phyloP scores from a whole-genome alignment of 2,797 vertebrate genomes.

The Myioborus miniatus region DNA sequence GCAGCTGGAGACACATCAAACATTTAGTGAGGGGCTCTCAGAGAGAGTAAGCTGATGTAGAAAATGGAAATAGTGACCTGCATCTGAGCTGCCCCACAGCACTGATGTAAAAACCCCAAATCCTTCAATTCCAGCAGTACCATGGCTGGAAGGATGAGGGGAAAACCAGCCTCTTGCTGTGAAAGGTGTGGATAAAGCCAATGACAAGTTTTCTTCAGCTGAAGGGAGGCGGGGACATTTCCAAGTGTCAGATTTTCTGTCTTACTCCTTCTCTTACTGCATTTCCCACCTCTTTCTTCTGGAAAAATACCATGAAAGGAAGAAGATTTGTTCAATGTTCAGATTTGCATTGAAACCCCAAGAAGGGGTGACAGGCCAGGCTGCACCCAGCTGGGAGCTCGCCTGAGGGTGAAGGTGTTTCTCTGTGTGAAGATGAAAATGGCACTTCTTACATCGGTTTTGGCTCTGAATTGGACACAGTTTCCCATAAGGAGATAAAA shows the following conservation, averaged over 20 bases:
- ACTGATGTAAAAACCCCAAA: neutral
- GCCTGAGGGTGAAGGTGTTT: neutral
- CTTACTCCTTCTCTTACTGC: neutral
- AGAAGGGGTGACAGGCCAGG: neutral
- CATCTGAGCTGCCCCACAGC: neutral
- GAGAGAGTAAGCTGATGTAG: neutral
- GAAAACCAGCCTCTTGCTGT: neutral
- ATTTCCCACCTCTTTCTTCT: neutral
- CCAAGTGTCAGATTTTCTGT: neutral
- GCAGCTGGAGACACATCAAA: neutral
- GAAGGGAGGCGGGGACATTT: neutral
- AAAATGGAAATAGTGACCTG: neutral
- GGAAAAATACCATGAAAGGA: neutral
- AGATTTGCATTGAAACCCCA: neutral
- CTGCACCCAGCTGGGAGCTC: neutral
- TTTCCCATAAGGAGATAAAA: constrained; percentile 42
- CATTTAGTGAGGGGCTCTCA: neutral
- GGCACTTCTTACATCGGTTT: neutral
- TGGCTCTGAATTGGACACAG: neutral
- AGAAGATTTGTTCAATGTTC: neutral
- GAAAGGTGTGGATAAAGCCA: neutral
- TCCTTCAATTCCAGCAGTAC: neutral
- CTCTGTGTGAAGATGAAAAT: neutral
- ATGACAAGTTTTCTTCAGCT: neutral
- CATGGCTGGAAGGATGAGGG: fast-evolving